Base-by-base conservation (phyloP, 2,888 invertebrate genomes). In the Zaprionus obscuricornis region DNA sequence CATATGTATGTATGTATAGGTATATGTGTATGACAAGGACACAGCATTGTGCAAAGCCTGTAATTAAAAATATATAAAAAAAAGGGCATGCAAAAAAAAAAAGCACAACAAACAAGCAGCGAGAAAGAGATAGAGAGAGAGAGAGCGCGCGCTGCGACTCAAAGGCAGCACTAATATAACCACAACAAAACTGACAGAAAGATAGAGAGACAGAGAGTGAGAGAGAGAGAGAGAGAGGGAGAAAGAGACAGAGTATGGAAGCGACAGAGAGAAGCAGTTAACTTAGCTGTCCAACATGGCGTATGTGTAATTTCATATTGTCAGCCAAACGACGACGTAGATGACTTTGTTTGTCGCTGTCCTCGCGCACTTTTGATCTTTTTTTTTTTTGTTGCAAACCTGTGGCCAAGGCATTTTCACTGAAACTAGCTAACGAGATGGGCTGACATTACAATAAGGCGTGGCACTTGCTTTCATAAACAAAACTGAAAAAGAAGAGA, bases 281-380 rank as follows among this genome's bases (percentile, higher is more conserved):
- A 46, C 52, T 50, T 42, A 70, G 34, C 70, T 66, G 59, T 54
- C 37, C 51, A 55, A 60, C 78, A 18, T 54, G 70, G 65, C 82
- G 77, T 82, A 82, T 82, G 83, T 66, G 83, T 78, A 75, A 82
- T 82, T 65, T 82, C 54, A 69, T 74, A 81, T 74, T 69, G 75
- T 81, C 65, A 58, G 69, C 50, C n/a, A n/a, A n/a, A n/a, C 40
- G 46, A 55, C 39, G 42, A 2, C 2, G 2, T n/a, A 13, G 31
- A 2, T 3, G 11, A 6, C 4, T 5, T 11, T 31, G 31, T 31
- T 31, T 11, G 31, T 31, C n/a, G n/a, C n/a, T n/a, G n/a, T 11
- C 14, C 13, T 39, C 62, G 31, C 34, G 63, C 50, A 65, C 70
- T 79, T 78, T 79, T 78, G 83, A 78, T 83, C 83, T 78, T 59